Evolutionary conservation across 2,113 vertebrate genomes (phyloP), one percentile per base, ranked within the genome.

Genomic region (Erinaceus europaeus): DNA sequence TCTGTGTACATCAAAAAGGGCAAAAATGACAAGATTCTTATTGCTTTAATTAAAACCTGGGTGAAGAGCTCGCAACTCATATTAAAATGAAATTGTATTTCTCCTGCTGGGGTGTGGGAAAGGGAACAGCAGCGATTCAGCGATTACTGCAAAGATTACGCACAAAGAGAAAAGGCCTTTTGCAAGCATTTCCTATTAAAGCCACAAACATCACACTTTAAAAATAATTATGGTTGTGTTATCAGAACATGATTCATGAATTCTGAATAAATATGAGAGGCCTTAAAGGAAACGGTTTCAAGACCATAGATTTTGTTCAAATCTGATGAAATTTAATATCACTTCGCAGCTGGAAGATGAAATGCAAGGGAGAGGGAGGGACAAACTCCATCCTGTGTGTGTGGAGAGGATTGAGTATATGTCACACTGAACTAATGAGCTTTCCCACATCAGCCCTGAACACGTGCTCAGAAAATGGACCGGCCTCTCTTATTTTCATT

Each of bases 21-120:
- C 96, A 97, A 96, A 97, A 94, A 95, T 69, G 91, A 95, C 89
- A 92, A 53, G 91, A 91, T 92, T 97, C 96, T 97, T 96, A 96
- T 97, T 96, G 96, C 96, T 97, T 97, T 97, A 97, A 97, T 97
- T 97, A 97, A 98, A 97, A 97, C 96, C 93, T 81, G 92, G 95
- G 94, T 91, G 94, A 97, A 94, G 95, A 96, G 88, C 96, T 92
- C 34, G 85, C 72, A 80, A 93, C 95, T 96, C 95, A 91, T 90
- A 95, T 94, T 84, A 84, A 94, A 95, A 97, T 96, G 96, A 96
- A 95, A 97, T 95, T 95, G 96, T 96, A 89, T 96, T 97, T 95
- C 71, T 71, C 95, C 96, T 71, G 88, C 96, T 95, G 93, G 57
- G 79, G 85, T 93, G 90, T 81, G 27, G 92, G 89, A 94, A 94